Base-by-base conservation (phyloP, 2,113 vertebrate genomes). In the Pelodiscus sinensis region DNA sequence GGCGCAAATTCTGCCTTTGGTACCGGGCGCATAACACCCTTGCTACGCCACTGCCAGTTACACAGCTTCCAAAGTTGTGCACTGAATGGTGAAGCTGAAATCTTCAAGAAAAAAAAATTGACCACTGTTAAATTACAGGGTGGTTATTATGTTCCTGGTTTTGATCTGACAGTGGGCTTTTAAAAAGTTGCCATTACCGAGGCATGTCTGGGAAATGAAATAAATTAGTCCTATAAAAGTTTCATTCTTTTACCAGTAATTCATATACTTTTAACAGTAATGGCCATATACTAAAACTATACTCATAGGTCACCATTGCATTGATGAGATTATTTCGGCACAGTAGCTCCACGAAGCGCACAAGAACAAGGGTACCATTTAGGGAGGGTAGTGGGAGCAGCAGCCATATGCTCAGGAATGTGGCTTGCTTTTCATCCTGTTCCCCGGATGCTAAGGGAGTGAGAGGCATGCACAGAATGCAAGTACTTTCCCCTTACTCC, bases 211-310 rank as follows among this genome's bases (percentile, higher is more conserved):
- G 94, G 92, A 94, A 79, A 94, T 9, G 85, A 68, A 87, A 29
- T 80, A 78, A 86, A 94, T 92, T 93, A 84, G 92, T 96, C 90
- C 95, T 96, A 92, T 55, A 54, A 89, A 90, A 54, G 81, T 94
- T 96, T 86, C 88, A 86, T 95, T 95, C 94, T 95, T 94, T 94
- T 91, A 78, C 89, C 83, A 84, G 78, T 90, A 95, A 93, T 86
- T 90, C 18, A 0, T 52, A 50, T 68, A 95, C 80, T 84, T 94
- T 84, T 62, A 1, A 65, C 78, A 91, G 83, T 81, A 82, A 18
- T 0, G 1, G 52, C 84, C 86, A 25, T 83, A 27, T 88, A 82
- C 88, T 82, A 31, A 94, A 94, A 88, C 12, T 89, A 1, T 92
- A 92, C 12, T 94, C 84, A 75, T 90, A 44, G 93, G 93, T 89